These are phyloP conservation scores for Alligator sinensis DNA, from an alignment of 2,113 vertebrate species.

Conservation along the genomic window DNA sequence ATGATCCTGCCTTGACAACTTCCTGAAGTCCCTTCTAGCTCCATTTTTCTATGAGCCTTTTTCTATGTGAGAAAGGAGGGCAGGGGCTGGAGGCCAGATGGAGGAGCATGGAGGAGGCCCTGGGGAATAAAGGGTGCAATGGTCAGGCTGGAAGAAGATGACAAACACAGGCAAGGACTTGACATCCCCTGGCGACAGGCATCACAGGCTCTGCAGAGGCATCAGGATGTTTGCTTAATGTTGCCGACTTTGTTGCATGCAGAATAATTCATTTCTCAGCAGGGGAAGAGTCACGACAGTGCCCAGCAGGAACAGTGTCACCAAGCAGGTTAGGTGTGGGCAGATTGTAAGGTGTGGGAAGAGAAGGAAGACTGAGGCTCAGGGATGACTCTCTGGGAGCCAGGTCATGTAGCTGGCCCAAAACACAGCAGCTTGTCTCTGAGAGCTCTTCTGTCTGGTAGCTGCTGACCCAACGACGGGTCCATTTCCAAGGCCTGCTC, in stretches of 20 bases:
- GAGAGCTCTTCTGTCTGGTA: not conserved
- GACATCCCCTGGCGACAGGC: too few species aligned
- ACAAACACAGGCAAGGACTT: too few species aligned
- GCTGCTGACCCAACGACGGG: not conserved
- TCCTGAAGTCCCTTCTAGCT: too few species aligned
- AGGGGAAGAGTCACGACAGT: not conserved
- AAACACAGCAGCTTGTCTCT: not conserved
- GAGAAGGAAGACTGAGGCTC: not conserved
- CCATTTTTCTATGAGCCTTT: too few species aligned
- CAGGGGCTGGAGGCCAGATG: too few species aligned
- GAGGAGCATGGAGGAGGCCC: too few species aligned
- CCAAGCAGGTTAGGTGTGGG: not conserved
- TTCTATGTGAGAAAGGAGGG: too few species aligned
- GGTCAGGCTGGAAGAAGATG: too few species aligned
- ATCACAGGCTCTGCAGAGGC: not conserved
- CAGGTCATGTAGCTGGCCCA: not conserved
- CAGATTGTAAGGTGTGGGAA: not conserved
- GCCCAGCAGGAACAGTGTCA: not conserved
- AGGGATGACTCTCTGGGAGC: not conserved
- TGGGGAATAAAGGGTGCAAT: too few species aligned
- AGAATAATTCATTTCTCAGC: not conserved
- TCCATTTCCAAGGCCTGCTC: not conserved
- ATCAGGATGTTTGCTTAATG: not conserved
- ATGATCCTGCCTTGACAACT: too few species aligned
- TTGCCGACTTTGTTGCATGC: not conserved